A percentile compares a stretch with the other conserved stretches of the same genome.
These are phyloP conservation scores for Amphiprion ocellaris DNA, from an alignment of 2,113 vertebrate species.

Conservation along the genomic window DNA sequence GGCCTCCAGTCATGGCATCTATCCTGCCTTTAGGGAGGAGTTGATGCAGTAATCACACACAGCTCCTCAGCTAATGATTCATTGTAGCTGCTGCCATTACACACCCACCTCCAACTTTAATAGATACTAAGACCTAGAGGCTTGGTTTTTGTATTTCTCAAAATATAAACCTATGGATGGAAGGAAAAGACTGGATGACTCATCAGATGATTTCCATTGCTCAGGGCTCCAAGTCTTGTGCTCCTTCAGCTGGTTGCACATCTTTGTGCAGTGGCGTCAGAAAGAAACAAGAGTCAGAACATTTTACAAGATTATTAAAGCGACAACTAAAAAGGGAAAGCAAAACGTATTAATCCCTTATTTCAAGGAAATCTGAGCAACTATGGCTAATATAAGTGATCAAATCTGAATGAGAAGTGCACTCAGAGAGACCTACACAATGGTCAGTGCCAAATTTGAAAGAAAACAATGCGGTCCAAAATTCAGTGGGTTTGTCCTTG, in stretches of 20 bases:
- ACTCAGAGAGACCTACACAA: too few relatives aligned
- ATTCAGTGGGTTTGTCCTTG: too few relatives aligned
- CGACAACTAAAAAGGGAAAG: not conserved
- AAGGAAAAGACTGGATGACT: conserved; percentile 54
- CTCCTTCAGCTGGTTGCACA: conserved; percentile 26
- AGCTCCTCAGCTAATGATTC: conserved; percentile 58
- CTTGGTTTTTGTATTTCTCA: conserved; percentile 55
- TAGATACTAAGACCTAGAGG: conserved; percentile 40
- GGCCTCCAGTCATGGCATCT: conserved; percentile 12
- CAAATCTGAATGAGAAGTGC: too few relatives aligned
- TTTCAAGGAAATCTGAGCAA: too few relatives aligned
- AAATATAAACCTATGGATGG: conserved; percentile 59
- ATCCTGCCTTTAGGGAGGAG: conserved; percentile 8
- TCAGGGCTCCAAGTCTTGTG: conserved; percentile 41
- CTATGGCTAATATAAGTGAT: too few relatives aligned
- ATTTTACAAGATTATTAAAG: not conserved
- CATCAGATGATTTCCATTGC: conserved; percentile 62
- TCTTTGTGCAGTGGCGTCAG: conserved; percentile 16
- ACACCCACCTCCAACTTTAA: conserved; percentile 61
- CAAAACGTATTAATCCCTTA: not conserved
- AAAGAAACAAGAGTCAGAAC: conserved; percentile 1
- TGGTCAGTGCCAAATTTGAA: too few relatives aligned
- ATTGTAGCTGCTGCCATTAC: conserved; percentile 59
- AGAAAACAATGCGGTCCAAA: too few relatives aligned
- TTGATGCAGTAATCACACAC: conserved; percentile 34